Conservation (phyloP, 2,797 vertebrate genomes). For the Chiloscyllium punctatum region DNA sequence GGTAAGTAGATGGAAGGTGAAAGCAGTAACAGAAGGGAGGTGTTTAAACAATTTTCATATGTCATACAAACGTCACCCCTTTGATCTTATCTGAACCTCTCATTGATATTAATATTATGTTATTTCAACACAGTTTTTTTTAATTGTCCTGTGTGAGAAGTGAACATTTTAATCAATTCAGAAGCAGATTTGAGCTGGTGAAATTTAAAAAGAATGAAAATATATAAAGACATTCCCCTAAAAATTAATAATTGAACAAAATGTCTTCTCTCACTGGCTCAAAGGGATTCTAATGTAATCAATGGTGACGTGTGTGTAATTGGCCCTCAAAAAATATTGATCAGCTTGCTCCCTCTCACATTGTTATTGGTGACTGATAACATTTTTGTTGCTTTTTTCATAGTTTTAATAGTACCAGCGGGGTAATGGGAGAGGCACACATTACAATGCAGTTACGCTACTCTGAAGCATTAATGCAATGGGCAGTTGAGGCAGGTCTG, state of each 20-base stretch:
- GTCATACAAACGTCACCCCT: not conserved
- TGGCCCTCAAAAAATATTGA: constrained; percentile 34
- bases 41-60: not conserved
- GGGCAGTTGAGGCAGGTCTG: constrained; percentile 56
- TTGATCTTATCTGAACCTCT: not conserved
- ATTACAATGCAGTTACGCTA: constrained; percentile 14
- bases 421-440: constrained; percentile 3
- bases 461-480: constrained; percentile 10
- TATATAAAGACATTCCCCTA: constrained; percentile 16
- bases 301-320: constrained; percentile 6
- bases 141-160: not conserved
- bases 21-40: not conserved
- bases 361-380: constrained; percentile 1
- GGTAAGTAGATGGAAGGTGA: not conserved
- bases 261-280: not conserved
- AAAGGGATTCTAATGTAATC: constrained; percentile 27
- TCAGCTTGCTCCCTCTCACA: constrained; percentile 10
- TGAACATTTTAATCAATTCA: constrained; percentile 10
- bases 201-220: not conserved
- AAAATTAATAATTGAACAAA: constrained; percentile 25
- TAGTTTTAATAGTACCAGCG: constrained; percentile 14
- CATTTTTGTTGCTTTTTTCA: constrained; percentile 18
- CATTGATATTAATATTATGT: constrained; percentile 10
- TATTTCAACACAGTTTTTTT: not conserved
- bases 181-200: not conserved